Evolutionary conservation across 35 echinoderm and acorn worm species (phyloP), one percentile per base, ranked within the genome.

Genomic region (Patiria miniata): DNA sequence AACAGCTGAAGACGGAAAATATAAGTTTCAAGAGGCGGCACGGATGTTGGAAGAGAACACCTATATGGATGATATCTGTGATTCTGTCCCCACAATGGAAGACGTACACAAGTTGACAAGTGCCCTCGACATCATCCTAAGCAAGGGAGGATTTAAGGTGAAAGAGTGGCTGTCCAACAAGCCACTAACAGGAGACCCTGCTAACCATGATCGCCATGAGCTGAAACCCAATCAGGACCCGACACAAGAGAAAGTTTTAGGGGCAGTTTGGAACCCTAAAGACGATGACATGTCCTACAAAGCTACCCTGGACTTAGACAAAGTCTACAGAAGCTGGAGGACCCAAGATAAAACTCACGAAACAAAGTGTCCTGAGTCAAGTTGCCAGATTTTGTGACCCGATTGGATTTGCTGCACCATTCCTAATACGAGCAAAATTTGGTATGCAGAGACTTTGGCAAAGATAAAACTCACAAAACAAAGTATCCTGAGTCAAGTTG

Each of bases 41-140:
- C 38, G n/a, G 1, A 21, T 56, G 12, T 34, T 83, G 47, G 59
- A 83, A 30, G 39, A 28, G 29, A 83, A 57, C 59, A 36, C 38
- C 26, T 83, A 83, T 7, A 83, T 83, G 81, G 93, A 91, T 87
- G 88, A 95, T 68, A 95, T 95, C 9, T 94, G 93, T 40, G 19
- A 69, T 39, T 94, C 93, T 28, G 77, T 69, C 2, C 50, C 16
- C 37, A 86, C 82, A 2, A 23, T 55, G 22, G 37, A 79, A 26
- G 88, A 86, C 30, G 91, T 50, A 12, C 22, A 21, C 15, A 78
- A 89, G 40, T 40, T 94, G 40, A 90, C 68, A 1, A n/a, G 85
- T 37, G 65, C 77, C 16, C n/a, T 93, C 2, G 87, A 94, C 32
- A 40, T 26, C 19, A 83, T 90, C 1, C 33, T 94, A 39, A 58